Evolutionary conservation across 2,888 invertebrate species (phyloP), one percentile per base, ranked within the genome.

Genomic region (Acleris sparsana): DNA sequence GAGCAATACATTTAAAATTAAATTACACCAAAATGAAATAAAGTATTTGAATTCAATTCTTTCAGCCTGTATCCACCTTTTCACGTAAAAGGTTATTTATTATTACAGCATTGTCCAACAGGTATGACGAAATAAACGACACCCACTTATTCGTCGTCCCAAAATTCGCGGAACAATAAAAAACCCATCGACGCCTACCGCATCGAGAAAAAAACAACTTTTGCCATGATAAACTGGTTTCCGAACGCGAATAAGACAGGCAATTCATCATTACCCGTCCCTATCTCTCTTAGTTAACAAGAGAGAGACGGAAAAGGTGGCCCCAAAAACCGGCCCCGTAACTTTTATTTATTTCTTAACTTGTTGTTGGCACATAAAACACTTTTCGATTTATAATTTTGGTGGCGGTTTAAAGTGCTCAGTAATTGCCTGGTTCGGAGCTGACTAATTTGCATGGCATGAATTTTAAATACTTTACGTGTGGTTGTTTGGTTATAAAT

Each of bases 311-410:
- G 52, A 58, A 58, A 16, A 60, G 69, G 66, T 65, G 67, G 68
- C 72, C 71, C 74, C 73, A 69, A 82, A 85, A 89, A 86, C 85
- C 80, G 78, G 87, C 76, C 75, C 70, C 74, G 77, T 84, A 77
- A 80, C 80, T 87, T 87, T 87, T 88, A 89, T 89, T 88, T 90
- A 90, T 91, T 89, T 91, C 89, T 91, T 89, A 89, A 89, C 90
- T 89, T 88, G 86, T 84, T 83, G 79, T 82, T 76, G 77, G 76
- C 81, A 84, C 83, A 88, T 87, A 87, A 89, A 88, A 75, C 79
- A 87, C 85, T 85, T 86, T 87, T 87, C 80, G 82, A 86, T 87
- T 87, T 87, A 86, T 79, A 75, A 74, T 73, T 71, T 71, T 71
- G 77, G 75, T 57, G 53, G 62, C 56, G 55, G 66, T 73, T 70